Evolutionary conservation across 1,140 invertebrate genomes (phyloP), one percentile per base, ranked within the genome.

Genomic region (Paramacrobiotus metropolitanus): DNA sequence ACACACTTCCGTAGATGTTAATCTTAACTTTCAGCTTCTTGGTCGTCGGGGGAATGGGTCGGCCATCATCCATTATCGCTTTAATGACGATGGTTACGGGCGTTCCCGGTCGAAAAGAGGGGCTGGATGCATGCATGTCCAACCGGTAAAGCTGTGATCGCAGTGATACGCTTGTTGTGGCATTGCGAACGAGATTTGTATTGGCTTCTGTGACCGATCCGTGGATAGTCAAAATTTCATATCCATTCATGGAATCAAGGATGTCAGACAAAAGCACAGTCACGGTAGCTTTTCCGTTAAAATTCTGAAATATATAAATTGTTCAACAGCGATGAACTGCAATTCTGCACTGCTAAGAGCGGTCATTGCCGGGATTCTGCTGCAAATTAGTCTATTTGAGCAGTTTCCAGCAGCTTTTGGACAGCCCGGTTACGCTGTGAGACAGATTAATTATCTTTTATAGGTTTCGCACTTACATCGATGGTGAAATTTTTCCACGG

Each of bases 91-190:
- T 82, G 44, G 77, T 82, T 68, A 89, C 91, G 62, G 82, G 81
- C 44, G 94, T 76, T 2, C 83, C 85, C 1, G 87, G 86, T 69
- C 90, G 90, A 71, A 87, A 95, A 65, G 82, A 83, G 61, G 84
- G 80, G 2, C 87, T 79, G 1, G 84, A 84, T 66, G 86, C 81
- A 48, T 86, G 79, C 55, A 88, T 77, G 65, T 87, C 83, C 70
- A 95, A 77, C 66, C 82, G 83, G 67, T 91, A 87, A 30, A 83
- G 82, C 65, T 86, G 81, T 62, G 82, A 80, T 68, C 91, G 82
- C 1, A 92, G 71, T 21, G 80, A 80, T 61, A 90, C 76, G 63
- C 80, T 78, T 0, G 79, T 73, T 0, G 84, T 80, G 0, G 76
- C 75, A 60, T 81, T 81, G 65, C 80, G 75, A 66, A 77, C 76